Evolutionary conservation across 2,113 vertebrate species (phyloP).

Genomic region (Struthio camelus): DNA sequence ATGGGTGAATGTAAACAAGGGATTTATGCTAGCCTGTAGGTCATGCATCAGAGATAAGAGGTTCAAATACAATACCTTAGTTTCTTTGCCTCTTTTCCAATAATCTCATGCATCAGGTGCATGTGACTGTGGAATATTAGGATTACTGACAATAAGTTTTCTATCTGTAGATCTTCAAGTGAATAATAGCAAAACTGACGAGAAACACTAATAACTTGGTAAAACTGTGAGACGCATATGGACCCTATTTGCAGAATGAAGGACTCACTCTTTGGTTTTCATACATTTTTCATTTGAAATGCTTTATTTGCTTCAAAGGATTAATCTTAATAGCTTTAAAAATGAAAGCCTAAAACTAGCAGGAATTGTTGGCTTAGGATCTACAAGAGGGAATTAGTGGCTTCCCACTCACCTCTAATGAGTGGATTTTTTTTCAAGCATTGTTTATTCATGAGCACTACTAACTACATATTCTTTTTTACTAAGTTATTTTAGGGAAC

Average conservation of each 20-base stretch:
- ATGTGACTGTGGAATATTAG: background rate
- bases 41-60: background rate
- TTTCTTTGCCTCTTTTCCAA: background rate
- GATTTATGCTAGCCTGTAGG: background rate
- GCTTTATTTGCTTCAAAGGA: conserved; percentile 56
- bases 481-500: conserved; percentile 40
- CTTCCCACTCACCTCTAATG: conserved; percentile 63
- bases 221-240: background rate
- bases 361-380: conserved; percentile 56
- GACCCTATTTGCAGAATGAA: background rate
- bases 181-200: background rate
- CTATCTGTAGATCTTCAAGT: background rate
- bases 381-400: conserved; percentile 55
- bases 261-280: background rate
- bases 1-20: conserved; percentile 29
- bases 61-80: background rate
- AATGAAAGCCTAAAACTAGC: conserved; percentile 59
- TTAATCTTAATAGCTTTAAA: conserved; percentile 66
- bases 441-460: conserved; percentile 48
- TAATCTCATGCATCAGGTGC: background rate
- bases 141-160: background rate
- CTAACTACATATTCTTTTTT: conserved; percentile 54
- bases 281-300: conserved; percentile 37
- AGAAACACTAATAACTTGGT: background rate
- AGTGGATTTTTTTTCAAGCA: conserved; percentile 51